Conservation (phyloP, 2,113 vertebrate genomes). For the Taurulus bubalis region DNA sequence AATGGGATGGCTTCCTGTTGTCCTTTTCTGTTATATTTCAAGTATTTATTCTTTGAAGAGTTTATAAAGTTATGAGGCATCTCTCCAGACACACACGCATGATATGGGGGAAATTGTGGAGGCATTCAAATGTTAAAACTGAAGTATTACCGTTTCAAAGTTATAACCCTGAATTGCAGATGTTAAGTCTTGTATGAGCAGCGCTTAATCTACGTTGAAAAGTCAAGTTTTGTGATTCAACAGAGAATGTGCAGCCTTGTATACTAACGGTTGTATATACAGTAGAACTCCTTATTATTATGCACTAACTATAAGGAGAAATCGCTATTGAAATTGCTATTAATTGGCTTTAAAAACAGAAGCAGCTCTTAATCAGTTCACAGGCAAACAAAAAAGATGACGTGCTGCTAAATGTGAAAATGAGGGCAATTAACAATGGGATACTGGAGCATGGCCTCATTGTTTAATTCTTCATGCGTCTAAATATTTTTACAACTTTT, state of each 20-base stretch:
- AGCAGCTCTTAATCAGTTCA: conserved; percentile 40
- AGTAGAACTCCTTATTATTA: not conserved
- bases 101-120: too few species aligned
- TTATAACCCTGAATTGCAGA: not conserved
- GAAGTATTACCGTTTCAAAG: too few species aligned
- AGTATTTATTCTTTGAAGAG: not conserved
- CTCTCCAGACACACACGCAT: too few species aligned
- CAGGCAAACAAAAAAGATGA: conserved; percentile 50
- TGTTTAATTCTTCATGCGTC: conserved; percentile 32
- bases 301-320: not conserved
- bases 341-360: conserved; percentile 10
- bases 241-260: not conserved
- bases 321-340: not conserved
- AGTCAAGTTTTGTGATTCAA: not conserved
- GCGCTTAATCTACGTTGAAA: not conserved
- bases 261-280: not conserved
- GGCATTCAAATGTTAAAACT: too few species aligned
- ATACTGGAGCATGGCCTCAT: conserved; percentile 62
- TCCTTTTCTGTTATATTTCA: conserved; percentile 26
- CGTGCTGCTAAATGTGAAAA: conserved; percentile 58
- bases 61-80: not conserved
- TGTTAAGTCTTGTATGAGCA: not conserved
- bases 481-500: not conserved
- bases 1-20: conserved; percentile 33
- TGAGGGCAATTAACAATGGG: conserved; percentile 51